Base-by-base conservation (phyloP, 2,888 invertebrate species). In the Euproctis similis region DNA sequence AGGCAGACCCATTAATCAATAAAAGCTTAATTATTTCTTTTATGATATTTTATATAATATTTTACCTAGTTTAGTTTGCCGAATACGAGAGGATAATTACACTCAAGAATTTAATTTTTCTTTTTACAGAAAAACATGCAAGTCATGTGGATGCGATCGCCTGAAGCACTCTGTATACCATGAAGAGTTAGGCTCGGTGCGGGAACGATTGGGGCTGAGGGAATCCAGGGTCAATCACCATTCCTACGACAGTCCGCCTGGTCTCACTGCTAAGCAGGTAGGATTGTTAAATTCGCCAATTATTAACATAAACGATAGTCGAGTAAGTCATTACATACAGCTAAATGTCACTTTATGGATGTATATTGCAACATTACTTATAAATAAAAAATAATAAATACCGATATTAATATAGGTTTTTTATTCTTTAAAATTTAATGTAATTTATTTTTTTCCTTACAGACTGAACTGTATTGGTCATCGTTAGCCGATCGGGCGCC, bases 391-490 rank as follows among this genome's bases (percentile, higher is more conserved):
- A n/a, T n/a, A n/a, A n/a, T n/a, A n/a, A n/a, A n/a, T n/a, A n/a
- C n/a, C n/a, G n/a, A n/a, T n/a, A n/a, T n/a, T n/a, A n/a, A n/a
- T n/a, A n/a, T n/a, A n/a, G n/a, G n/a, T n/a, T n/a, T n/a, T n/a
- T n/a, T n/a, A n/a, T n/a, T n/a, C n/a, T n/a, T n/a, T n/a, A n/a
- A n/a, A n/a, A n/a, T n/a, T n/a, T n/a, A n/a, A n/a, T n/a, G n/a
- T n/a, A n/a, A n/a, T n/a, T n/a, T n/a, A n/a, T n/a, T 14, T 26
- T 17, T 23, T 33, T 32, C 24, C 31, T 66, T 85, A 11, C 85
- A 96, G 96, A 90, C 95, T 39, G 96, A 96, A 63, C 92, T 96
- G 46, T 98, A 95, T 77, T 98, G 97, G 88, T 89, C 93, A 36
- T 91, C 94, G 67, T 86, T 98, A 59, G 89, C 90, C 25, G 92